Base-by-base conservation (phyloP, 1,140 invertebrate species). In the Pantala flavescens region DNA sequence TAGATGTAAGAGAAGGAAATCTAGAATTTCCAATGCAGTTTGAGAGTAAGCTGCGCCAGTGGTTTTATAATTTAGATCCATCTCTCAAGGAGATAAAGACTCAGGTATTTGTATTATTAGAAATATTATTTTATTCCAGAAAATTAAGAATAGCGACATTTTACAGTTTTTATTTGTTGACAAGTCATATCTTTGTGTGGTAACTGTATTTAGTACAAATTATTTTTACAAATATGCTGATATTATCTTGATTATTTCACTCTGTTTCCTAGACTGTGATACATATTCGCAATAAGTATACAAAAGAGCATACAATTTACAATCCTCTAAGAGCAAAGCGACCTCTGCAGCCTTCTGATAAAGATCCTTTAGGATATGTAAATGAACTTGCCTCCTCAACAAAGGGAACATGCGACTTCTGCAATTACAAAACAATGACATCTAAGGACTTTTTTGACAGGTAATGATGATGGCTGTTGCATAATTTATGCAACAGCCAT, bases 281-380 rank as follows among this genome's bases (percentile, higher is more conserved):
- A 16, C 75, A 75, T 24, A 49, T 75, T 10, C 42, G 28, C 19
- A 75, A 75, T 71, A 16, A n/a, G 3, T 75, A 73, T 23, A 73
- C 14, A 19, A 43, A 28, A 16, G 75, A 76, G 72, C 73, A 76
- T 63, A 74, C 75, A 7, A 42, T 76, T 23, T 76, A 74, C 36
- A 76, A 76, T 71, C 49, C 73, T 5, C 75, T 76, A n/a, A 55
- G 75, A 28, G 49, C 75, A 3, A 76, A 76, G 23, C 43, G 75
- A 71, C 75, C 75, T 19, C 21, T 43, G n/a, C 24, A 71, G 24
- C 0, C 42, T 21, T 19, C 21, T 23, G 55, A 72, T 19, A 24
- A 23, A 24, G n/a, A 36, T 14, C 21, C 55, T 11, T 70, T 28
- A 28, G 21, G 7, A 10, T 76, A 71, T 63, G 71, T 76, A 0